phyloP scores from a whole-genome alignment of 2,113 vertebrate genomes.

The Megatriorchis doriae region DNA sequence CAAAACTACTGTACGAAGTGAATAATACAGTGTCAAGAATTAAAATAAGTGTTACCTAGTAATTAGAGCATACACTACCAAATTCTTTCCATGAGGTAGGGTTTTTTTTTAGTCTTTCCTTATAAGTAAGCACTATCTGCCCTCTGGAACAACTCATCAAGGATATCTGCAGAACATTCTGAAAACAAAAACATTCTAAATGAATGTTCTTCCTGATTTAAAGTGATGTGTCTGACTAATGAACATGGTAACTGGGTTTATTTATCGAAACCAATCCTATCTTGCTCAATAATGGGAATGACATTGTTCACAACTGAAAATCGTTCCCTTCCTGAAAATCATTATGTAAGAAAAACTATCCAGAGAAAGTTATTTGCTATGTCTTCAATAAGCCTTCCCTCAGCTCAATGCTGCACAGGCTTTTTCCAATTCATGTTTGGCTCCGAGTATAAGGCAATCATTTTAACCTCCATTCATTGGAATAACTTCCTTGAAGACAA shows the following conservation, averaged over 20 bases:
- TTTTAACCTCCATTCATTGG: background rate
- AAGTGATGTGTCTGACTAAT: conserved; percentile 30
- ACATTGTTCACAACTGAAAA: conserved; percentile 2
- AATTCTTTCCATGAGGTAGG: background rate
- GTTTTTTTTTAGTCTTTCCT: background rate
- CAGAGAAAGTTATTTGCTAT: background rate
- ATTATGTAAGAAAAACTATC: background rate
- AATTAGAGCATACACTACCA: background rate
- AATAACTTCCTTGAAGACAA: background rate
- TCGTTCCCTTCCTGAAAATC: background rate
- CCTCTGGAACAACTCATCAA: conserved; percentile 16
- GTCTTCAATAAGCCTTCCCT: background rate
- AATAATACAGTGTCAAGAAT: background rate
- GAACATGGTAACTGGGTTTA: conserved; percentile 28
- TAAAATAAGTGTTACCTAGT: background rate
- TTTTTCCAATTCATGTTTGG: background rate
- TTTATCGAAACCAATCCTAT: conserved; percentile 22
- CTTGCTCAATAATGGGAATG: conserved; percentile 1
- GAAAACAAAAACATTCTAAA: conserved; percentile 25
- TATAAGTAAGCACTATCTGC: background rate
- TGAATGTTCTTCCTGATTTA: conserved; percentile 15
- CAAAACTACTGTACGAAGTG: background rate
- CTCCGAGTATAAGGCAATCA: background rate
- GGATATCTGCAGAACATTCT: conserved; percentile 10
- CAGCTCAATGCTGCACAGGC: background rate